phyloP scores from a whole-genome alignment of 2,113 vertebrate species.

The Burhinus bistriatus region DNA sequence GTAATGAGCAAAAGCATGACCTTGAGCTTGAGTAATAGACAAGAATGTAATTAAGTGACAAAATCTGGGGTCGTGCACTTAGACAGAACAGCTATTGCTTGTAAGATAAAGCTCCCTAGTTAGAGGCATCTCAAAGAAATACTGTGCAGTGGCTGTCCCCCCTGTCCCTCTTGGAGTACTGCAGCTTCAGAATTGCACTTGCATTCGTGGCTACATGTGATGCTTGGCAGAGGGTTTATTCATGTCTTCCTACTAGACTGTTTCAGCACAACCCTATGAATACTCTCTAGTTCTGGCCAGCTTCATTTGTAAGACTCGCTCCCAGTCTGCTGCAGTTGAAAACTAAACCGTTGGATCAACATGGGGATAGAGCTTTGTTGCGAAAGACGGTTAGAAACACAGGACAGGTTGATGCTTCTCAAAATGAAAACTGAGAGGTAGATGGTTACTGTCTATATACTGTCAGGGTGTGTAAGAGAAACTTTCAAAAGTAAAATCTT shows the following conservation, averaged over 20 bases:
- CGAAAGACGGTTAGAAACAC: neutral
- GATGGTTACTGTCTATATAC: neutral
- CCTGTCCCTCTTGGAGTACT: accelerated
- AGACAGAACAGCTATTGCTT: neutral
- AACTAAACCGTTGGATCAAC: neutral
- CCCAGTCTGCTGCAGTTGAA: neutral
- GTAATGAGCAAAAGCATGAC: neutral
- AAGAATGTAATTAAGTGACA: neutral
- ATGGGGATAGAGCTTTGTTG: neutral
- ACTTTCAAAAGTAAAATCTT: neutral
- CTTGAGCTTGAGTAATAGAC: neutral
- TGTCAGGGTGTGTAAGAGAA: neutral
- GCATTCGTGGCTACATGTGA: accelerated
- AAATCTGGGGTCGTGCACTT: neutral
- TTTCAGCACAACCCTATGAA: neutral
- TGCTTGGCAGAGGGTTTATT: neutral
- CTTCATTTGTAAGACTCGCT: accelerated
- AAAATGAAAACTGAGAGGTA: neutral
- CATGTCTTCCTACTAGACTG: neutral
- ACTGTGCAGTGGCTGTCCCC: neutral
- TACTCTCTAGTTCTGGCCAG: neutral
- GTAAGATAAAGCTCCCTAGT: neutral
- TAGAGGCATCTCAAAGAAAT: neutral
- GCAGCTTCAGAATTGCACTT: neutral
- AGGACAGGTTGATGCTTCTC: neutral